phyloP scores from a whole-genome alignment of 2,888 invertebrate genomes.

The Idaea biselata region DNA sequence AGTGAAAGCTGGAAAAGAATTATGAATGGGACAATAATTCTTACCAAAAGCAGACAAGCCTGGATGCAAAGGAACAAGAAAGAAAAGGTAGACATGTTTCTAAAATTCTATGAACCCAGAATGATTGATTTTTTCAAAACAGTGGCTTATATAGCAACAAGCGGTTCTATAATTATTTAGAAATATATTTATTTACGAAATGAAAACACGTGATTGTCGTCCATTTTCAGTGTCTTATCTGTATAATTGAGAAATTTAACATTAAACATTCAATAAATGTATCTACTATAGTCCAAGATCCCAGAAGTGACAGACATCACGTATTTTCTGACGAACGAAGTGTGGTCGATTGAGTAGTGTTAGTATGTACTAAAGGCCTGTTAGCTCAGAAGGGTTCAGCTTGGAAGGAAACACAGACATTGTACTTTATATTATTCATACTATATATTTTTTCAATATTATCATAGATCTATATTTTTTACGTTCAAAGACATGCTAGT shows the following conservation, averaged over 20 bases:
- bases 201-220: neutral
- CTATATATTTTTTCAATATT: too few relatives aligned
- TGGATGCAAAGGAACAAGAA: constrained; percentile 29
- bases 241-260: neutral
- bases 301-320: too few relatives aligned
- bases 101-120: neutral
- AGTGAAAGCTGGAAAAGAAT: neutral
- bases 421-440: too few relatives aligned
- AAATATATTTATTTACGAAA: neutral
- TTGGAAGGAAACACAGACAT: too few relatives aligned
- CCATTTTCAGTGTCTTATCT: neutral
- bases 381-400: too few relatives aligned
- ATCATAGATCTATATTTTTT: too few relatives aligned
- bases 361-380: too few relatives aligned
- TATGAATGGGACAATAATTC: neutral
- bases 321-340: too few relatives aligned
- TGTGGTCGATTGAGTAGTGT: too few relatives aligned
- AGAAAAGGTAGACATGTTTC: constrained; percentile 29
- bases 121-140: neutral
- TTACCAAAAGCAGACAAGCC: constrained; percentile 34
- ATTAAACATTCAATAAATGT: neutral
- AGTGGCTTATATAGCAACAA: neutral
- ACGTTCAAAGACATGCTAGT: too few relatives aligned
- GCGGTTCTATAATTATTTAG: neutral
- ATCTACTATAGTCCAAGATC: too few relatives aligned